Evolutionary conservation across 1,140 invertebrate genomes (phyloP), one percentile per base, ranked within the genome.

Genomic region (Stegodyphus dumicola): DNA sequence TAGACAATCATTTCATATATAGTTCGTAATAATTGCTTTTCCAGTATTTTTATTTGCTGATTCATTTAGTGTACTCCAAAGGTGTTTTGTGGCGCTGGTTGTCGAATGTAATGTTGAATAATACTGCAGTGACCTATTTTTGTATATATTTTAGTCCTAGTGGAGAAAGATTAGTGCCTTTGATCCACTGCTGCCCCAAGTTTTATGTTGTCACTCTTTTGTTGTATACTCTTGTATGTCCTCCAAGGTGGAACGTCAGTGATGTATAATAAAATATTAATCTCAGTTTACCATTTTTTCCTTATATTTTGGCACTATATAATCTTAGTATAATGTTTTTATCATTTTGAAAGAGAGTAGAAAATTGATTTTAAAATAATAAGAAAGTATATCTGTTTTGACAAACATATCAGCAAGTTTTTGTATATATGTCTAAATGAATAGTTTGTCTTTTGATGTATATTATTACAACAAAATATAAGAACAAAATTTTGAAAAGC

Each of bases 181-280:
- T 85, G 65, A 77, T 85, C 81, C 74, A 77, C 81, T 85, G 73
- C 64, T 85, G 81, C 76, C 74, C 60, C 60, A 85, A 52, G 49
- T 85, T 85, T 85, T 73, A 85, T 85, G 73, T 85, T 51, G 49
- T 74, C 81, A 75, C 60, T 17, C 65, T 85, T 85, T 77, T 85
- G 81, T 85, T 85, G 81, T 85, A 77, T 85, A 85, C 74, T 76
- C 81, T 77, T 85, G 60, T 84, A 73, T 85, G 81, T 77, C 53
- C 73, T 85, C 73, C 64, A 75, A 54, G 80, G 74, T 85, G 73
- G 74, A 85, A 85, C 81, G 64, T 77, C 73, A 85, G 74, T 85
- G 81, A 85, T 85, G 81, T 85, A 85, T 51, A 85, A 85, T 85
- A 85, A 85, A 85, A 77, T 85, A 85, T 76, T 83, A 83, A 83